These are phyloP conservation scores for Incurvaria masculella DNA, from an alignment of 2,888 invertebrate species.

Conservation along the genomic window DNA sequence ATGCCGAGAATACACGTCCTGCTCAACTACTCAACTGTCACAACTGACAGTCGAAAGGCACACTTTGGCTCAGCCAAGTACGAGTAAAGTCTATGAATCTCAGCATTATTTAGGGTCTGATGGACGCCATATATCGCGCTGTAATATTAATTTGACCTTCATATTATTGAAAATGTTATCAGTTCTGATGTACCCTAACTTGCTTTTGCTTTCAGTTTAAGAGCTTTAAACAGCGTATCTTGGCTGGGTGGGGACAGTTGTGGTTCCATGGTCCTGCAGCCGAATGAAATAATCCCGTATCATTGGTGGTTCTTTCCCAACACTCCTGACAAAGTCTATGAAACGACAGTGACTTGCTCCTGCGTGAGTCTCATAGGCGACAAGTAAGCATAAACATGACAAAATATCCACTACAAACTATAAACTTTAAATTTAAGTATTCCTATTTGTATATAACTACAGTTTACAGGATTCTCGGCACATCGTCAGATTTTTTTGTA, in stretches of 20 bases:
- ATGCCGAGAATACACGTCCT: no score
- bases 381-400: slow-evolving; percentile 33
- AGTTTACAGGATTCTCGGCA: no score
- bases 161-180: background rate
- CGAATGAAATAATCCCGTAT: slow-evolving; percentile 37
- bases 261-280: slow-evolving; percentile 35
- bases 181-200: background rate
- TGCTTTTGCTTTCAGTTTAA: slow-evolving; percentile 27
- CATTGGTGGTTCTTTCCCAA: slow-evolving; percentile 50
- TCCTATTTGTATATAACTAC: no score
- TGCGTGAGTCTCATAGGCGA: slow-evolving; percentile 39
- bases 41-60: no score
- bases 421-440: no score
- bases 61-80: no score
- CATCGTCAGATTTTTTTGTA: no score
- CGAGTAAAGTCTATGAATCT: no score
- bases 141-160: background rate
- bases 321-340: slow-evolving; percentile 31
- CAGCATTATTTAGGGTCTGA: no score
- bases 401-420: no score
- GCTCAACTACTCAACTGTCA: no score
- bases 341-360: slow-evolving; percentile 38
- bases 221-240: slow-evolving; percentile 30
- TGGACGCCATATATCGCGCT: no score
- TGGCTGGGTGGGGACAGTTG: slow-evolving; percentile 43